These are phyloP conservation scores for Typhlomys cinereus DNA, from an alignment of 2,113 vertebrate genomes.

Conservation along the genomic window DNA sequence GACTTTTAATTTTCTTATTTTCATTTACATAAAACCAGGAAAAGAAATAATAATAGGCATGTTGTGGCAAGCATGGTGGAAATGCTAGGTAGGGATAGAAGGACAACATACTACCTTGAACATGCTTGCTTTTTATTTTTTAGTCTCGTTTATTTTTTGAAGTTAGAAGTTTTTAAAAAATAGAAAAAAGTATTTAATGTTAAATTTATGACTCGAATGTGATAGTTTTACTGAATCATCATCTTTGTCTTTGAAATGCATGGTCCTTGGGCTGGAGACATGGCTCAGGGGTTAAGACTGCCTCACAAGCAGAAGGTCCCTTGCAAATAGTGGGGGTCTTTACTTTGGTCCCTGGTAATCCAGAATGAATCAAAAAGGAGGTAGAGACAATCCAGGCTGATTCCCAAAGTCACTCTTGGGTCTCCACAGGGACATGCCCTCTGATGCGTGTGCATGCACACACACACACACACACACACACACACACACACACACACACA, in stretches of 20 bases:
- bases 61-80: neutral
- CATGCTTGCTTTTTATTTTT: neutral
- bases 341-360: too few species aligned
- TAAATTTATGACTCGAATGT: neutral
- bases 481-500: too few species aligned
- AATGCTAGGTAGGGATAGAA: neutral
- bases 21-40: neutral
- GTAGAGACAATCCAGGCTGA: too few species aligned
- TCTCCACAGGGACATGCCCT: too few species aligned
- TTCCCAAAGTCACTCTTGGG: too few species aligned
- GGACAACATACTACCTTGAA: neutral
- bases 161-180: neutral
- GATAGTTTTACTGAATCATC: neutral
- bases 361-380: too few species aligned
- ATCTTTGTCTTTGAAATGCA: conserved; percentile 9
- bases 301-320: too few species aligned
- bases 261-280: too few species aligned
- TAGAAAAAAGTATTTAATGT: neutral
- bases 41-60: neutral
- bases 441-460: too few species aligned
- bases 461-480: too few species aligned
- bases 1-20: conserved; percentile 29
- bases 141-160: conserved; percentile 24
- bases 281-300: too few species aligned
- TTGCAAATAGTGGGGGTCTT: too few species aligned